phyloP scores from a whole-genome alignment of 2,113 vertebrate species.

The Cranoglanis bouderius region DNA sequence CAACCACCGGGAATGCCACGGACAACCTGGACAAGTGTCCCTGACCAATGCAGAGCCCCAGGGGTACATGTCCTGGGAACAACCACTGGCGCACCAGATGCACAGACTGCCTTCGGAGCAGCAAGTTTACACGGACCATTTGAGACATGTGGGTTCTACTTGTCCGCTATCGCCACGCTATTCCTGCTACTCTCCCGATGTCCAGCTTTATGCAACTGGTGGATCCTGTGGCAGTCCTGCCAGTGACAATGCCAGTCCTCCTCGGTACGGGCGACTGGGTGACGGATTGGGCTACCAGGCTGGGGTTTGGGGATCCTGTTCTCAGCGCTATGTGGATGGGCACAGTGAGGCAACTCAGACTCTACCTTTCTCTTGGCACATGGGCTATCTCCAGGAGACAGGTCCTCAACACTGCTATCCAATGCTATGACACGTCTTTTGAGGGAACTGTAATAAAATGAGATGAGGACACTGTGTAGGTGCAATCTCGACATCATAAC shows the following conservation, averaged over 20 bases:
- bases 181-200: slow-evolving; percentile 38
- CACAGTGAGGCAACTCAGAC: slow-evolving; percentile 53
- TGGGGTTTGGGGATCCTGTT: slow-evolving; percentile 51
- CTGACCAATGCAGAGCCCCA: slow-evolving; percentile 61
- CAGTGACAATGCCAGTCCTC: slow-evolving; percentile 51
- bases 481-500: background rate
- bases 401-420: slow-evolving; percentile 61
- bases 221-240: slow-evolving; percentile 24
- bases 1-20: slow-evolving; percentile 78
- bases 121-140: background rate
- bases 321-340: slow-evolving; percentile 53
- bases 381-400: slow-evolving; percentile 64
- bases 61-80: slow-evolving; percentile 64
- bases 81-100: slow-evolving; percentile 34
- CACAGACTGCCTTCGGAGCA: slow-evolving; percentile 51
- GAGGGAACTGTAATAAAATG: background rate
- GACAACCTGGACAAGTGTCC: slow-evolving; percentile 20
- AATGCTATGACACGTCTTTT: slow-evolving; percentile 27
- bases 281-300: slow-evolving; percentile 49
- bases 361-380: slow-evolving; percentile 62
- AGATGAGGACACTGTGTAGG: slow-evolving; percentile 11
- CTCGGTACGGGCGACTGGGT: slow-evolving; percentile 44
- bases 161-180: slow-evolving; percentile 53
- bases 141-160: slow-evolving; percentile 1
- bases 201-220: slow-evolving; percentile 53